Conservation (phyloP, 2,888 invertebrate species). For the Cyrtodaria siliqua region DNA sequence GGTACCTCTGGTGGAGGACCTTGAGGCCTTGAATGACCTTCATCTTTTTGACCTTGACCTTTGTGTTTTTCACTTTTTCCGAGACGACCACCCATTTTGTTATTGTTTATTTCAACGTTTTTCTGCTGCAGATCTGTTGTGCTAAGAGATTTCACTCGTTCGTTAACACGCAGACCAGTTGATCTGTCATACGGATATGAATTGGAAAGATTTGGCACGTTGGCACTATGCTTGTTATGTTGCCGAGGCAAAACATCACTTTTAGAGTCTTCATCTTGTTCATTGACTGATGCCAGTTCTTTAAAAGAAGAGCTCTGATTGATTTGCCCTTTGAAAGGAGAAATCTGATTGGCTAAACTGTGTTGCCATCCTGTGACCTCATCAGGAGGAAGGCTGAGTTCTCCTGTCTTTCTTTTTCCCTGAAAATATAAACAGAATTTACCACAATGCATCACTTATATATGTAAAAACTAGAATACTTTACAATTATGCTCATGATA, state of each 20-base stretch:
- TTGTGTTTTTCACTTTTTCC: background rate
- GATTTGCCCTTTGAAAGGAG: constrained; percentile 32
- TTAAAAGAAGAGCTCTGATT: constrained; percentile 37
- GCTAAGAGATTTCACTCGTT: constrained; percentile 16
- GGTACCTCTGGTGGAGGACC: constrained; percentile 50
- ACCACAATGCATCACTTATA: too few species aligned
- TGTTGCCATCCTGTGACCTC: constrained; percentile 5
- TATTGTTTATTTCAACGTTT: constrained; percentile 22
- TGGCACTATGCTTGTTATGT: background rate
- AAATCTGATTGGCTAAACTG: constrained; percentile 31
- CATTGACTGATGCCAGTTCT: constrained; percentile 9
- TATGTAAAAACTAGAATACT: too few species aligned
- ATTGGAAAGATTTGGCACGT: background rate
- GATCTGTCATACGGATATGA: background rate
- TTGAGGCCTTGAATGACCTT: constrained; percentile 39
- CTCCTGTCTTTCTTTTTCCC: constrained; percentile 52
- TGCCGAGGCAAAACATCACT: constrained; percentile 21
- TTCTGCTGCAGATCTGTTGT: constrained; percentile 3
- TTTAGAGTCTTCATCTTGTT: constrained; percentile 22
- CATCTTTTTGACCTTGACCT: constrained; percentile 38
- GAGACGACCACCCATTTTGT: constrained; percentile 7
- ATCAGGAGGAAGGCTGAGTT: constrained; percentile 40
- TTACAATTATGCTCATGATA: too few species aligned
- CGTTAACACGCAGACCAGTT: too few species aligned
- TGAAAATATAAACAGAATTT: too few species aligned